Percentiles rank a stretch among this genome's conserved stretches.
phyloP scores from a whole-genome alignment of 2,888 invertebrate genomes.

The Catocala nupta region DNA sequence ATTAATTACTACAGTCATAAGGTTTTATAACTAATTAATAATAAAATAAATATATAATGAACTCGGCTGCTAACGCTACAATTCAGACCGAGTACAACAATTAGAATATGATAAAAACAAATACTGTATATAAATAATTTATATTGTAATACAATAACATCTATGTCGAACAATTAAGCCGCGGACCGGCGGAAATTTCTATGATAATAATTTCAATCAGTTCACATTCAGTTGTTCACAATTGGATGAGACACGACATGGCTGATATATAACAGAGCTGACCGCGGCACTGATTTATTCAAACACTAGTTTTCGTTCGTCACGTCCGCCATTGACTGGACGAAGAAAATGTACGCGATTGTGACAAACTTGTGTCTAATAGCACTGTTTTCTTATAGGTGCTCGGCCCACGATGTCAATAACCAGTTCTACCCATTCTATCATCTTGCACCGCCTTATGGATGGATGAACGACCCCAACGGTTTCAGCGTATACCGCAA shows the following conservation, averaged over 20 bases:
- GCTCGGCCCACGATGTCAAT: slow-evolving; percentile 39
- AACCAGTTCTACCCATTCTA: slow-evolving; percentile 67
- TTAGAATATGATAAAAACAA: too few relatives aligned
- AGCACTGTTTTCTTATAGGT: slow-evolving; percentile 49
- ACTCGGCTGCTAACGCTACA: too few relatives aligned
- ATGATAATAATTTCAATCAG: slow-evolving; percentile 22
- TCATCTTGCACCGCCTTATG: slow-evolving; percentile 70
- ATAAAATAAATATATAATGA: too few relatives aligned
- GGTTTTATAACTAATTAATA: too few relatives aligned
- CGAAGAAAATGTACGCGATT: slow-evolving; percentile 29
- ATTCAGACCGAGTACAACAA: too few relatives aligned
- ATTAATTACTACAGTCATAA: too few relatives aligned
- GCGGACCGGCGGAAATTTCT: slow-evolving; percentile 7
- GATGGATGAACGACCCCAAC: slow-evolving; percentile 88
- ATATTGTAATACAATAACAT: not conserved
- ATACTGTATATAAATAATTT: too few relatives aligned
- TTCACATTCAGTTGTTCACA: slow-evolving; percentile 19
- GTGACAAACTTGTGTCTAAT: slow-evolving; percentile 50
- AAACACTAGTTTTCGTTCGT: slow-evolving; percentile 16
- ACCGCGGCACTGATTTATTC: slow-evolving; percentile 48
- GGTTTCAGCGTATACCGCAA: slow-evolving; percentile 76
- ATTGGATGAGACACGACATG: slow-evolving; percentile 35
- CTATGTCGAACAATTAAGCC: slow-evolving; percentile 10
- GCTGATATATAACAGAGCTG: slow-evolving; percentile 46
- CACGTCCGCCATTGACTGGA: slow-evolving; percentile 9